Base-by-base conservation (phyloP, 2,888 invertebrate genomes). In the Volucella zonaria region DNA sequence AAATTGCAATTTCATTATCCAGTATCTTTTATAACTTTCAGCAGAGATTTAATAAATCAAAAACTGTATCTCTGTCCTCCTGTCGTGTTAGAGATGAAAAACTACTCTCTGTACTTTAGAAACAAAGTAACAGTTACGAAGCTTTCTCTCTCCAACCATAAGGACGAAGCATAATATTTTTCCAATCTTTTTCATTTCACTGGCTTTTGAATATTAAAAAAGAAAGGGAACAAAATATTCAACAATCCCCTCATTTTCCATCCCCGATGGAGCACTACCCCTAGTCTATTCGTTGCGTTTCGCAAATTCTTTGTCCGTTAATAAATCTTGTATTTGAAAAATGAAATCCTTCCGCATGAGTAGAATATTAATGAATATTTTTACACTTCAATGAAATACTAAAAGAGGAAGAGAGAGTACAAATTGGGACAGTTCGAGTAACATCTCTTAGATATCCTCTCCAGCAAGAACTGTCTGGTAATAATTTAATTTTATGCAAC, bases 251-350 rank as follows among this genome's bases (percentile, higher is more conserved):
- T 43, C 2, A 8, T 10, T 3, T 10, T 14, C 61, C 43, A 12
- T 11, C 14, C 12, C 45, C 15, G 11, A 12, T 10, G 45, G 47
- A 14, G 8, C 8, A 15, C 14, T n/a, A 1, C 8, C 49, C 11
- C 1, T 14, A 49, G 49, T 49, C 49, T 70, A 56, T 59, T n/a
- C 15, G 23, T 47, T 74, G 64, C 68, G 54, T 77, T 47, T 71
- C 78, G 68, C 77, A 70, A 52, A 68, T 61, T 67, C 59, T 59
- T 61, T 15, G 43, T 31, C 15, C 61, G 40, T 62, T 78, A 78
- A 78, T 78, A 78, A 64, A 78, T 78, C 78, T 70, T 71, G 40
- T 70, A 78, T 71, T 71, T 64, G 78, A 79, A 59, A 79, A 79
- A 67, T 66, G 73, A 79, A 79, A 79, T 67, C 59, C 71, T 73